Evolutionary conservation across 2,888 invertebrate genomes (phyloP).

Genomic region (Pristionchus maxplancki): DNA sequence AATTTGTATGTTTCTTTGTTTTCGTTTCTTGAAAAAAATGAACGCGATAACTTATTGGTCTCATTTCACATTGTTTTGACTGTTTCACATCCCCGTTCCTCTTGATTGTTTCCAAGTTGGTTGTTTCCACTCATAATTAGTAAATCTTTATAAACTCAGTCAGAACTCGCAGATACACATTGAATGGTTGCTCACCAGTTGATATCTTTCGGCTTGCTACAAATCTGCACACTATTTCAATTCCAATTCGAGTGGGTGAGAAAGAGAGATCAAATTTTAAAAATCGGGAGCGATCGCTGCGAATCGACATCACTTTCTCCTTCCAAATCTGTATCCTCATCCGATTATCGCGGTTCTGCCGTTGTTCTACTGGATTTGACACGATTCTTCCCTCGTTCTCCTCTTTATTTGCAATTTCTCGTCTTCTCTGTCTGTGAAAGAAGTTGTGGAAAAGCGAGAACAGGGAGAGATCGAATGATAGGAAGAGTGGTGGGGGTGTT

Average conservation of each 20-base stretch:
- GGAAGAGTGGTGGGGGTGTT: not conserved
- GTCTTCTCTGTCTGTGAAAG: not conserved
- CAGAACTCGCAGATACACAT: not conserved
- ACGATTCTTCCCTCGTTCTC: not conserved
- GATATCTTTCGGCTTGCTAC: not conserved
- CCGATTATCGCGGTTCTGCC: constrained; percentile 22
- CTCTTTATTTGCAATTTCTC: not conserved
- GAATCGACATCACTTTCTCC: constrained; percentile 27
- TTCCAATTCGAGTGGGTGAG: not conserved
- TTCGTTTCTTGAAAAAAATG: not conserved
- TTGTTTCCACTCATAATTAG: not conserved
- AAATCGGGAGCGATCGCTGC: not conserved
- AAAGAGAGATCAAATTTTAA: not conserved
- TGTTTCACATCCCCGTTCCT: constrained; percentile 2
- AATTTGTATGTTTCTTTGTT: not conserved
- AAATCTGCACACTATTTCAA: constrained; percentile 1
- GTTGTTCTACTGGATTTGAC: constrained; percentile 24
- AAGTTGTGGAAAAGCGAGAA: not conserved
- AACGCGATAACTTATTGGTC: constrained; percentile 42
- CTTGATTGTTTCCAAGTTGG: not conserved
- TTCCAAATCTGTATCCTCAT: constrained; percentile 13
- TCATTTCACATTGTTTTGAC: constrained; percentile 2
- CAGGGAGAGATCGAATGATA: not conserved
- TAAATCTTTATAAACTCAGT: not conserved
- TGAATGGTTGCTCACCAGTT: constrained; percentile 10